Evolutionary conservation across 1,140 invertebrate species (phyloP).

Genomic region (Drosophila ogumai): DNA sequence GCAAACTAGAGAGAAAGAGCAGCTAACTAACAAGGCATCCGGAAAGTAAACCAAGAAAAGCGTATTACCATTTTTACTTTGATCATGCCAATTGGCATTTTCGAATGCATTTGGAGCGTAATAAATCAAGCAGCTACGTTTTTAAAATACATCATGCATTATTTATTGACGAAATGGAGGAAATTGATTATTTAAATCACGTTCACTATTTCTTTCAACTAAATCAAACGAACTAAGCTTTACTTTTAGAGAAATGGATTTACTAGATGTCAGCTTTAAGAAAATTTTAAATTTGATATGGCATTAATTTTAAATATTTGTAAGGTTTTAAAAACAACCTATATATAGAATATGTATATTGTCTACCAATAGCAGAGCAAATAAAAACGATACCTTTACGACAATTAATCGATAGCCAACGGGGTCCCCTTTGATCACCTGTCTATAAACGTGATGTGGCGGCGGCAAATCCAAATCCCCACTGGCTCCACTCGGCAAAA

Average conservation of each 20-base stretch:
- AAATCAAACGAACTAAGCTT: background rate
- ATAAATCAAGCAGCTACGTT: constrained; percentile 28
- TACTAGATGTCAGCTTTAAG: too few species aligned
- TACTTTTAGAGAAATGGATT: background rate
- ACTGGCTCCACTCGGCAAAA: constrained; percentile 13
- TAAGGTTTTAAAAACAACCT: too few species aligned
- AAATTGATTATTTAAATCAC: constrained; percentile 13
- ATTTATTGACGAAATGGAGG: constrained; percentile 22
- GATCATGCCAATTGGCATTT: constrained; percentile 32
- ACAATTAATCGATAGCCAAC: constrained; percentile 13
- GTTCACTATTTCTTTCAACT: background rate
- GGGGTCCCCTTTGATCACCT: constrained; percentile 29
- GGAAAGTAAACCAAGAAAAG: constrained; percentile 63
- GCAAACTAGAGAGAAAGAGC: constrained; percentile 31
- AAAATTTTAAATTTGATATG: too few species aligned
- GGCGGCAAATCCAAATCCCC: constrained; percentile 20
- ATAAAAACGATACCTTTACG: background rate
- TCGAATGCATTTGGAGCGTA: constrained; percentile 49
- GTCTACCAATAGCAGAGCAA: background rate
- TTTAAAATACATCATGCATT: constrained; percentile 15
- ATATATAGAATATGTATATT: too few species aligned
- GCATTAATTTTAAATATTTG: too few species aligned
- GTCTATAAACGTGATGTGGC: constrained; percentile 37
- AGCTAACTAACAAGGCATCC: constrained; percentile 48
- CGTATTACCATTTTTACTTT: constrained; percentile 43